A percentile compares a stretch with the other conserved stretches of the same genome.
Conservation (phyloP, 2,797 vertebrate genomes). For the Gadopsis marmoratus region DNA sequence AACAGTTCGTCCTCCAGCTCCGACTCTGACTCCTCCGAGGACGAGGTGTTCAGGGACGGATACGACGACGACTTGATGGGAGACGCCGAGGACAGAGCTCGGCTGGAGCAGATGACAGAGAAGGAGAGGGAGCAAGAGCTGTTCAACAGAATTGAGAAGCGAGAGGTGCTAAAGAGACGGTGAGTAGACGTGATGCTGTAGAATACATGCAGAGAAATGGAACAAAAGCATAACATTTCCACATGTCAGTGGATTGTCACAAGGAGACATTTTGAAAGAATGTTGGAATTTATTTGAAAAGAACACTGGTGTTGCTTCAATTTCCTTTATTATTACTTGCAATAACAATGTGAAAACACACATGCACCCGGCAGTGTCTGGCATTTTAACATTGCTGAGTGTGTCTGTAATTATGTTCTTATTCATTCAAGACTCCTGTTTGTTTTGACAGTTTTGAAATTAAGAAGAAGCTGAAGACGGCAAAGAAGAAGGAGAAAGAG, state of each 20-base stretch:
- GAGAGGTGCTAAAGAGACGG: conserved; percentile 98
- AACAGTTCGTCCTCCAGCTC: conserved; percentile 98
- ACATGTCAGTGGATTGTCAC: neutral
- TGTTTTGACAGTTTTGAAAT: conserved; percentile 93
- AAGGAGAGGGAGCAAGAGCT: conserved; percentile 98
- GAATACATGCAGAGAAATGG: neutral
- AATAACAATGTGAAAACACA: neutral
- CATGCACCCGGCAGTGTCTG: neutral
- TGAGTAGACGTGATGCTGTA: conserved; percentile 65
- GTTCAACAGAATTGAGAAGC: conserved; percentile 98
- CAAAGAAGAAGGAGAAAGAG: conserved; percentile 99
- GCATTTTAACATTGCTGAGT: neutral
- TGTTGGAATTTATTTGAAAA: neutral
- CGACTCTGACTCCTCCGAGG: conserved; percentile 96
- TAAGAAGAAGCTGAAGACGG: conserved; percentile 98
- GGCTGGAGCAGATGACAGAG: conserved; percentile 98
- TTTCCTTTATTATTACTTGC: too few species aligned
- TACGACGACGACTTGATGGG: conserved; percentile 99
- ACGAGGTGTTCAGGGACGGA: conserved; percentile 96
- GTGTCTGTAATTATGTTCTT: neutral
- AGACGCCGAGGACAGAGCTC: conserved; percentile 95
- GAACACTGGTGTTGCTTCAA: neutral
- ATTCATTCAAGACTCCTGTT: neutral
- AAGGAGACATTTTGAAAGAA: neutral
- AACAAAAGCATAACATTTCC: neutral